Evolutionary conservation across 2,113 vertebrate genomes (phyloP).

Genomic region (Lethenteron reissneri): DNA sequence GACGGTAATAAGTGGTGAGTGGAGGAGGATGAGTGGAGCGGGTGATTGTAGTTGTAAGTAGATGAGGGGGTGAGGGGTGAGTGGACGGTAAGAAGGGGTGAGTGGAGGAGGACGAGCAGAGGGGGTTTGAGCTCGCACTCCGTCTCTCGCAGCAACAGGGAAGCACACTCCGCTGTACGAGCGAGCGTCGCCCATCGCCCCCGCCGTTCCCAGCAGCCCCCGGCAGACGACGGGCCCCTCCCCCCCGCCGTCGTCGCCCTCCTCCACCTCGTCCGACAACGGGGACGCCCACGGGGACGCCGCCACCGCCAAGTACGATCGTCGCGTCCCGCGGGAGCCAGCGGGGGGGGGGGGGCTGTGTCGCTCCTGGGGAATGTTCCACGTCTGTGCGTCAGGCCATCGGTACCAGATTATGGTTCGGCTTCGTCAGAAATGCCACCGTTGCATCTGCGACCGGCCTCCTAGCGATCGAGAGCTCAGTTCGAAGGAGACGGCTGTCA

Average conservation of each 20-base stretch:
- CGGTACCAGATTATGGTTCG: too few species aligned
- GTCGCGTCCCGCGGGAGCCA: neutral
- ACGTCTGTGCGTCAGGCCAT: too few species aligned
- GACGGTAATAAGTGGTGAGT: neutral
- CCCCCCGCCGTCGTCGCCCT: slow-evolving; percentile 48
- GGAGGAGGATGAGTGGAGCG: neutral
- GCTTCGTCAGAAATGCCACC: too few species aligned
- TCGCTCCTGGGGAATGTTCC: too few species aligned
- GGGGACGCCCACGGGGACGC: slow-evolving; percentile 30
- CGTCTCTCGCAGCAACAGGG: slow-evolving; percentile 19
- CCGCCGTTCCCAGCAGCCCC: slow-evolving; percentile 35
- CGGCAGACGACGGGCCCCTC: slow-evolving; percentile 44
- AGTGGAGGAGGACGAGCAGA: neutral
- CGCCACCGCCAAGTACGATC: neutral
- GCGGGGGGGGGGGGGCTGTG: neutral
- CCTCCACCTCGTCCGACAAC: slow-evolving; percentile 54
- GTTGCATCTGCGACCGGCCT: too few species aligned
- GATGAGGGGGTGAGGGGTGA: neutral
- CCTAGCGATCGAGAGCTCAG: too few species aligned
- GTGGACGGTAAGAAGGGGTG: neutral
- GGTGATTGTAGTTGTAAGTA: neutral
- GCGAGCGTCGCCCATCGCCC: slow-evolving; percentile 55
- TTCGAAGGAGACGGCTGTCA: too few species aligned
- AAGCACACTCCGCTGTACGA: slow-evolving; percentile 80
- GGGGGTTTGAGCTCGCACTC: neutral